Conservation (phyloP, 2,888 invertebrate genomes). For the Pardosa pseudoannulata region DNA sequence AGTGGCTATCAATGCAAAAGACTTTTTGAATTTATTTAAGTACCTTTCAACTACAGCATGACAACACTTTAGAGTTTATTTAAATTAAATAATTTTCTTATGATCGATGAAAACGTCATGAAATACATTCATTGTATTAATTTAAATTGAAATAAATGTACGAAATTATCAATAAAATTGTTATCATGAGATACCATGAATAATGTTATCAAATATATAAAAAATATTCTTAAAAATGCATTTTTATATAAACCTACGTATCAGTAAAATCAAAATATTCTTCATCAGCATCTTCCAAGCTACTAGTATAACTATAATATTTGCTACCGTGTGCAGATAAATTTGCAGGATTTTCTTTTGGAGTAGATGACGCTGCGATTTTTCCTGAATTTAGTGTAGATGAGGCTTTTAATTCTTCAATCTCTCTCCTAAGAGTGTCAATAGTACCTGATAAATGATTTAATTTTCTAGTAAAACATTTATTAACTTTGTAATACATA, state of each 20-base stretch:
- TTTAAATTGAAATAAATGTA: too few species aligned
- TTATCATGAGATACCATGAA: too few species aligned
- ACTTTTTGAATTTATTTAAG: too few species aligned
- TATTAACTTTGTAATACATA: slow-evolving; percentile 74
- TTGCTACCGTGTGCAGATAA: slow-evolving; percentile 48
- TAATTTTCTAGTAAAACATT: slow-evolving; percentile 73
- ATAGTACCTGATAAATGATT: slow-evolving; percentile 74
- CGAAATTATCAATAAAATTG: too few species aligned
- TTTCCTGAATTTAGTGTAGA: slow-evolving; percentile 24
- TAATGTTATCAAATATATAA: too few species aligned
- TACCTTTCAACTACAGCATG: too few species aligned
- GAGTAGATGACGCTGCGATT: slow-evolving; percentile 42
- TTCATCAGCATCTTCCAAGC: slow-evolving; percentile 76
- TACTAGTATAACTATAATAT: slow-evolving; percentile 74
- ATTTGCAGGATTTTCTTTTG: slow-evolving; percentile 34
- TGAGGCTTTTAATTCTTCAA: slow-evolving; percentile 74
- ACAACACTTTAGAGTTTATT: too few species aligned
- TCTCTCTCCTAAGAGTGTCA: slow-evolving; percentile 74
- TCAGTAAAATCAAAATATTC: slow-evolving; percentile 76
- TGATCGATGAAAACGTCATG: too few species aligned
- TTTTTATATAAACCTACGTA: slow-evolving; percentile 64
- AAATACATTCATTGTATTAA: too few species aligned
- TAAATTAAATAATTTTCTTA: too few species aligned
- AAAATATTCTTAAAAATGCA: too few species aligned
- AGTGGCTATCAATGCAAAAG: too few species aligned